Evolutionary conservation across 2,888 invertebrate species (phyloP), one percentile per base, ranked within the genome.

Genomic region (Leptarthrus brevirostris): DNA sequence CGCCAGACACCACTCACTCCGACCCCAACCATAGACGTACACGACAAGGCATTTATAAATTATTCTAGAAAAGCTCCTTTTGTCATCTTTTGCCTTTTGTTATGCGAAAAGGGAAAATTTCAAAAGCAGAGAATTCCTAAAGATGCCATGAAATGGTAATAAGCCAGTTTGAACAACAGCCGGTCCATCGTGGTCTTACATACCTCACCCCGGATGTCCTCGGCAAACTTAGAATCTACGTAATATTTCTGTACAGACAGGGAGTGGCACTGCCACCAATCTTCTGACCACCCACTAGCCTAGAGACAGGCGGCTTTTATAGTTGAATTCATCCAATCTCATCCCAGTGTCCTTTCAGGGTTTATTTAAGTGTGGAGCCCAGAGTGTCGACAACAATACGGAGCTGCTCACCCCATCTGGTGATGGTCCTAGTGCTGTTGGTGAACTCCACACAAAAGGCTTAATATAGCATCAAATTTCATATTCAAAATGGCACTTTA

Each of bases 401-500:
- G 18, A 10, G 36, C 12, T 1, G 3, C 69, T 4, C 18, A 20
- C n/a, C 26, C 34, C 30, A 10, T 16, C 30, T 30, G n/a, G 16
- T 26, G 47, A 52, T 22, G 49, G 52, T 16, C 66, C 18, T 30
- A 34, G 47, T 69, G 18, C 52, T 69, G 52, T 18, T 52, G 52
- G 69, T 52, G 69, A 52, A 69, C 69, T 69, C 69, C 52, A 69
- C 69, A 73, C 74, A 64, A 76, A 75, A 74, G 79, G 81, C 81
- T 81, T 81, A 81, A 81, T 81, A 82, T 80, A 78, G 80, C 83
- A 83, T 83, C 83, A 83, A 83, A 83, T 83, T 83, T 83, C 83
- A 83, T 83, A 83, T 83, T 83, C 83, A 83, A 83, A 83, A 83
- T 83, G 83, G 83, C 82, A 83, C 79, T 83, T 83, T 83, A 82